Base-by-base conservation (phyloP, 37 sponge, comb jelly and placozoan genomes). In the Lycopodina hypogea region DNA sequence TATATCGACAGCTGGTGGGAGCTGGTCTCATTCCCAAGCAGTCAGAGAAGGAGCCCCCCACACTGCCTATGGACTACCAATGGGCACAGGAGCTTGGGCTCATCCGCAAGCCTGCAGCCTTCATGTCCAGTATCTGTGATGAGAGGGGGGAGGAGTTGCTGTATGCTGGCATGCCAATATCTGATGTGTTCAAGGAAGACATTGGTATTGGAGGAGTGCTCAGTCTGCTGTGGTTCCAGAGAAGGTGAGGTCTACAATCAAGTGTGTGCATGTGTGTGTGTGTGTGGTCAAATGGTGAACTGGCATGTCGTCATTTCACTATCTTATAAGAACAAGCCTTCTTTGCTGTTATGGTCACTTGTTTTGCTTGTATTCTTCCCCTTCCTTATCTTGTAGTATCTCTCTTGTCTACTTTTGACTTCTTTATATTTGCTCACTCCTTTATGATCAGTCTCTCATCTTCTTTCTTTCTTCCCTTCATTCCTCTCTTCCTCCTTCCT, bases 31-130 rank as follows among this genome's bases (percentile, higher is more conserved):
- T 92, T 48, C 81, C 84, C 7, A 93, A 93, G 32, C 84, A 84
- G 33, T 91, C 98, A 32, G 95, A 95, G 80, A 81, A 68, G 45
- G 86, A 84, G 42, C 98, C 98, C 2, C 98, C 95, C 22, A 81
- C 87, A 8, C 82, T 97, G 0, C 98, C 98, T 34, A 97, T 97
- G 93, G 98, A 97, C 93, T 97, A 95, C 89, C 74, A 73, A 38
- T 97, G 98, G 98, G 98, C 98, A 0, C 90, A 91, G 90, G 95
- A 92, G 80, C 88, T 94, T 0, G 97, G 97, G 0, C 88, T 97
- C 40, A 89, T 97, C 53, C 81, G 97, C 29, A 97, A 97, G 68
- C 93, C 95, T 39, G 66, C 97, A 56, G 78, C 93, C 56, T 88
- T 97, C 85, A 92, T 97, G 90, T 82, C 90, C 74, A 91, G 88